These are phyloP conservation scores for Batillaria attramentaria DNA, from an alignment of 1,140 invertebrate genomes.

Conservation along the genomic window DNA sequence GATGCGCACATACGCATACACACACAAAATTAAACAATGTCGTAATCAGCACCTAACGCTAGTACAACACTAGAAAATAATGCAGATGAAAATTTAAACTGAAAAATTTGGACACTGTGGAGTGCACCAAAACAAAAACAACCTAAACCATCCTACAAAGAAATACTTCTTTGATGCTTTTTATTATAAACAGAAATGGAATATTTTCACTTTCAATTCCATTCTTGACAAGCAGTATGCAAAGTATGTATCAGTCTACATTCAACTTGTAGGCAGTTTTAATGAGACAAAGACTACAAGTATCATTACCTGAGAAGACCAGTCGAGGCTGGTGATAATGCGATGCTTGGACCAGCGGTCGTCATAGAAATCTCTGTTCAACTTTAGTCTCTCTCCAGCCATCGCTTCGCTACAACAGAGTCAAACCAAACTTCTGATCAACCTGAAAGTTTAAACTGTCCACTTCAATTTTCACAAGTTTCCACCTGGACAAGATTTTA, in stretches of 20 bases:
- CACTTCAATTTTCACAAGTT: not conserved
- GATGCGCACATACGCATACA: not conserved
- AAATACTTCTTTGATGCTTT: no score
- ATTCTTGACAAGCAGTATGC: no score
- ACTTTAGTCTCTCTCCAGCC: conserved; percentile 88
- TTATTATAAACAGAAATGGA: no score
- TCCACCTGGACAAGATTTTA: no score
- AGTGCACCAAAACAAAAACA: no score
- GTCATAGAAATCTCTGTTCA: conserved; percentile 92
- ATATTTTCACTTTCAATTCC: no score
- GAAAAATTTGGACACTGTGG: no score
- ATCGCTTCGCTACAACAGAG: conserved; percentile 83
- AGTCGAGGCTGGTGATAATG: conserved; percentile 94
- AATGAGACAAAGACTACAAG: no score
- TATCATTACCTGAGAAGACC: conserved; percentile 84
- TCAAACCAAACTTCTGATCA: not conserved
- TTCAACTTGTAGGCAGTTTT: not conserved
- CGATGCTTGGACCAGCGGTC: conserved; percentile 97
- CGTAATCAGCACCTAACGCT: no score
- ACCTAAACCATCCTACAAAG: no score
- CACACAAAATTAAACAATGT: not conserved
- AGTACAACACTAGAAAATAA: no score
- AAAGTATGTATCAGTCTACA: not conserved
- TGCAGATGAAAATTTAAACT: no score
- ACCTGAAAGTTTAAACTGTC: not conserved